phyloP scores from a whole-genome alignment of 2,888 invertebrate species.

The Sarcophaga subvicina region DNA sequence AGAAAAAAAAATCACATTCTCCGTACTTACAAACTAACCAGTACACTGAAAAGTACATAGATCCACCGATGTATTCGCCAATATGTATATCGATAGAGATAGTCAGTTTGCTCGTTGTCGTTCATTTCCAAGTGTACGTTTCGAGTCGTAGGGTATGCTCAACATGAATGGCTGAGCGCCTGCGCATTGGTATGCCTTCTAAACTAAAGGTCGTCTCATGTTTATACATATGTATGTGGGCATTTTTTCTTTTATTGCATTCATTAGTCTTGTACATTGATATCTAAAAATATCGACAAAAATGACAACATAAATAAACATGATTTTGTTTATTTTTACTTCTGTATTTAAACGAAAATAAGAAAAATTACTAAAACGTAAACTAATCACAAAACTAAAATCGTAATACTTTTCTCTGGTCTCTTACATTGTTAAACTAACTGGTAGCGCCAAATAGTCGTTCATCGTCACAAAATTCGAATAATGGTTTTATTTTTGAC shows the following conservation, averaged over 20 bases:
- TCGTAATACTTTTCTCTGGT: conserved; percentile 34
- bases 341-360: conserved; percentile 38
- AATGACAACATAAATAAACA: conserved; percentile 57
- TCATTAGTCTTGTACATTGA: conserved; percentile 25
- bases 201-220: conserved; percentile 63
- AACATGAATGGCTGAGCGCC: conserved; percentile 36
- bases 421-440: conserved; percentile 41
- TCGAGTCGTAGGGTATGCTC: neutral
- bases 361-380: conserved; percentile 3
- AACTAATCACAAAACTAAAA: conserved; percentile 22
- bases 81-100: neutral
- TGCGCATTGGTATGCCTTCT: conserved; percentile 58
- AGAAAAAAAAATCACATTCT: neutral
- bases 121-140: neutral
- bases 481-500: conserved; percentile 10
- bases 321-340: conserved; percentile 23
- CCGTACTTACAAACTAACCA: neutral
- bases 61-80: neutral
- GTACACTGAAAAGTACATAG: neutral
- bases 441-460: conserved; percentile 63
- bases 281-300: conserved; percentile 59
- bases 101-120: neutral
- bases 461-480: neutral
- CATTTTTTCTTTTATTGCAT: conserved; percentile 2
- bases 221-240: conserved; percentile 9